Evolutionary conservation across 2,888 invertebrate species (phyloP).

Genomic region (Sesamia inferens): DNA sequence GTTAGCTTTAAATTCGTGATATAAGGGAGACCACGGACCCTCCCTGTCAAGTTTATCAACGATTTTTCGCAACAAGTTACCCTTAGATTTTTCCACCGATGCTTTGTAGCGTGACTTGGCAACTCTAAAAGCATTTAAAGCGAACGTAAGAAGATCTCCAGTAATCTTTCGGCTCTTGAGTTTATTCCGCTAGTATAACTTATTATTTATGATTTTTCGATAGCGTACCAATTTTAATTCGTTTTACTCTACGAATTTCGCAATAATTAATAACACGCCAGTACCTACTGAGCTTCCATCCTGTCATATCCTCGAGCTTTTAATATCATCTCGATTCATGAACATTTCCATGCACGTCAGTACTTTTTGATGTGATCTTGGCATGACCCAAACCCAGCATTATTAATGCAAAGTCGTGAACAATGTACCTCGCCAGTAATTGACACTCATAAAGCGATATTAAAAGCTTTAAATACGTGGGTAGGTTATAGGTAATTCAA

Average conservation of each 20-base stretch:
- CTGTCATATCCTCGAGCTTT: slow-evolving; percentile 33
- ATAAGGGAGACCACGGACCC: too few relatives aligned
- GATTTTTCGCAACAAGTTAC: too few relatives aligned
- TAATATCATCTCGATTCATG: slow-evolving; percentile 51
- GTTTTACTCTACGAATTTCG: slow-evolving; percentile 13
- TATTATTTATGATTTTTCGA: slow-evolving; percentile 11
- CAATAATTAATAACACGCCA: slow-evolving; percentile 44
- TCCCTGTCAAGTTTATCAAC: too few relatives aligned
- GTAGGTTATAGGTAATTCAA: slow-evolving; percentile 51
- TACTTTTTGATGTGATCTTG: slow-evolving; percentile 56
- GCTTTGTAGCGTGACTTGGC: too few relatives aligned
- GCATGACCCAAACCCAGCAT: slow-evolving; percentile 61
- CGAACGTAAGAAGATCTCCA: too few relatives aligned
- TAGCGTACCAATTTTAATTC: slow-evolving; percentile 13
- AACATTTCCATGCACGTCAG: slow-evolving; percentile 48
- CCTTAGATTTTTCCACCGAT: too few relatives aligned
- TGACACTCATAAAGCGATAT: slow-evolving; percentile 66
- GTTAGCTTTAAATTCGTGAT: too few relatives aligned
- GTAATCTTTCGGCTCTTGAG: too few relatives aligned
- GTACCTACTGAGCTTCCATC: slow-evolving; percentile 21
- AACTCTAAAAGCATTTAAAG: too few relatives aligned
- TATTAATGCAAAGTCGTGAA: slow-evolving; percentile 61
- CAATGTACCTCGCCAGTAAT: slow-evolving; percentile 60
- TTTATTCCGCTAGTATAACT: slow-evolving; percentile 1
- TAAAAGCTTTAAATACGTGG: slow-evolving; percentile 63